These are phyloP conservation scores for Polyploca ridens DNA, from an alignment of 2,888 invertebrate genomes.

Conservation along the genomic window DNA sequence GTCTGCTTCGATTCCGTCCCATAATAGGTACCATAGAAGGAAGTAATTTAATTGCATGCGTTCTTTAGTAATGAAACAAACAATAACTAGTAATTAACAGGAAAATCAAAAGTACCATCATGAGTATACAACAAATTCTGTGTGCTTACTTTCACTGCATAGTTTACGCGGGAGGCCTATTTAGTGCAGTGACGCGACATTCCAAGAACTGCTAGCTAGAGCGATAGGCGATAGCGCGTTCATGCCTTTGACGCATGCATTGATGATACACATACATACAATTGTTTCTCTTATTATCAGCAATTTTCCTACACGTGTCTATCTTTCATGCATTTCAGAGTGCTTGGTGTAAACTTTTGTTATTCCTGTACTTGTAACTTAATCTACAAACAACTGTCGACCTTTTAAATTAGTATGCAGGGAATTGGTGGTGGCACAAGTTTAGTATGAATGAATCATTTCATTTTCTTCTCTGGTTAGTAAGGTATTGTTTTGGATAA, in stretches of 20 bases:
- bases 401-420: neutral
- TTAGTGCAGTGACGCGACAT: neutral
- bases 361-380: neutral
- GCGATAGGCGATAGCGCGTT: slow-evolving; percentile 15
- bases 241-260: slow-evolving; percentile 30
- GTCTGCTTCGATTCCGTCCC: neutral
- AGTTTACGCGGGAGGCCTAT: slow-evolving; percentile 29
- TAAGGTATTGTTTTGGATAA: too few species aligned
- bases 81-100: neutral
- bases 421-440: neutral
- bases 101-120: neutral
- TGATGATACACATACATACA: slow-evolving; percentile 16
- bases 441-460: neutral
- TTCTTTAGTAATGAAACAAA: neutral
- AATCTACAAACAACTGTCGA: neutral
- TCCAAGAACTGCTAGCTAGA: neutral
- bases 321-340: neutral
- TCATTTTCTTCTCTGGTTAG: too few species aligned
- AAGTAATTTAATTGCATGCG: neutral
- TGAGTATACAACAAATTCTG: neutral
- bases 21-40: neutral
- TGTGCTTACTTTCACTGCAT: neutral
- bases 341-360: neutral
- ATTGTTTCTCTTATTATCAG: neutral
- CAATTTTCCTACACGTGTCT: neutral